These are phyloP conservation scores for Rosalia funebris DNA, from an alignment of 2,888 invertebrate genomes.

Conservation along the genomic window DNA sequence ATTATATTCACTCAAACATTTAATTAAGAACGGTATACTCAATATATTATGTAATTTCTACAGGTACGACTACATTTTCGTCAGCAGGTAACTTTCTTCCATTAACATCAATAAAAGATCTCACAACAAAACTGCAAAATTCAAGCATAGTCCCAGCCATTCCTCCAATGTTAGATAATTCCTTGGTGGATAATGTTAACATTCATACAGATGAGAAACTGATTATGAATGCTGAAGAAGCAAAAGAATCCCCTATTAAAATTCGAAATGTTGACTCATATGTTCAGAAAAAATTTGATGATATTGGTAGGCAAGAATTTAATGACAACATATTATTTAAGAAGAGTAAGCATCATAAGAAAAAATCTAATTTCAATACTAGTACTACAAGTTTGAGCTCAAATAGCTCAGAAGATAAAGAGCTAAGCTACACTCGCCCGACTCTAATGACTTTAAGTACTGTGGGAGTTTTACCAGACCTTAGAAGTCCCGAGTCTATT, in stretches of 20 bases:
- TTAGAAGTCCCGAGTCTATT: slow-evolving; percentile 73
- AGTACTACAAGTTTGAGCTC: slow-evolving; percentile 54
- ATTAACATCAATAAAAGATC: slow-evolving; percentile 55
- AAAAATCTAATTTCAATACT: slow-evolving; percentile 54
- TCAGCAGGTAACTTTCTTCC: slow-evolving; percentile 41
- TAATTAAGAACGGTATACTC: too few species aligned
- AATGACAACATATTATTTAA: slow-evolving; percentile 77
- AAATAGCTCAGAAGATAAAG: slow-evolving; percentile 57
- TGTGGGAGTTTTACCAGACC: slow-evolving; percentile 65
- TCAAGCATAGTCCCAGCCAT: slow-evolving; percentile 55
- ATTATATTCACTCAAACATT: too few species aligned
- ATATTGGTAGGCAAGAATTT: slow-evolving; percentile 78
- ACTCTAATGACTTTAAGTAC: slow-evolving; percentile 66
- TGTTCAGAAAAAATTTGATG: slow-evolving; percentile 68
- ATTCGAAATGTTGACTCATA: slow-evolving; percentile 57
- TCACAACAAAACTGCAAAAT: slow-evolving; percentile 59
- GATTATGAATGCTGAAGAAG: slow-evolving; percentile 76
- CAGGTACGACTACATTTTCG: slow-evolving; percentile 25
- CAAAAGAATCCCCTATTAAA: slow-evolving; percentile 75
- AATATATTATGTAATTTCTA: too few species aligned
- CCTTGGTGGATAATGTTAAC: slow-evolving; percentile 46
- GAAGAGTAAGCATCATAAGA: slow-evolving; percentile 67
- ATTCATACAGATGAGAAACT: slow-evolving; percentile 64
- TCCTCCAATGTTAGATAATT: slow-evolving; percentile 52
- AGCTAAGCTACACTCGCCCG: slow-evolving; percentile 54